Base-by-base conservation (phyloP, 2,113 vertebrate genomes). In the Notarius lentiginosus region DNA sequence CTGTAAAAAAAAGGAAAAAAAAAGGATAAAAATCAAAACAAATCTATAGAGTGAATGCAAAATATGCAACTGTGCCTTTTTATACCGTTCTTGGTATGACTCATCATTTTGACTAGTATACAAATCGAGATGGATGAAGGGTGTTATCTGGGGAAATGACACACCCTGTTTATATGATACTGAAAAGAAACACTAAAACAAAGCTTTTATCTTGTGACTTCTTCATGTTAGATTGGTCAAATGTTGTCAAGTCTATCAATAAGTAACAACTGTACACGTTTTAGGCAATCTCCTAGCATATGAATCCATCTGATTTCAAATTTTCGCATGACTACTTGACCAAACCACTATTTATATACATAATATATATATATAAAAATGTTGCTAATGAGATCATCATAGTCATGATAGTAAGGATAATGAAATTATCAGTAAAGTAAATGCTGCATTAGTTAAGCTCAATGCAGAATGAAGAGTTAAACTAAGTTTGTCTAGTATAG, bases 41-140 rank as follows among this genome's bases (percentile, higher is more conserved):
- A 89, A 92, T 94, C 93, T 91, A 95, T 96, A 95, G 96, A 95
- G 96, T 97, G 97, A 99, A 99, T 98, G 97, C 97, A 95, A 99
- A 96, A 97, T 97, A 98, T 98, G 98, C 98, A 99, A 98, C 96
- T 96, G 98, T 99, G 98, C 98, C 98, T 99, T 99, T 95, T 99
- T 99, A 97, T 99, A 99, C 96, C 97, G 94, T 90, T 84, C 94
- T 95, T 93, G 96, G 97, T 97, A 97, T 95, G 96, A 95, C 96
- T 95, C 93, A 94, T 94, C 93, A 94, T 96, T 94, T 94, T 96
- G 95, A 96, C 96, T 94, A 95, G 94, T 96, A 94, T 93, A 95
- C 93, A 96, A 94, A 87, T 87, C 93, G 95, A 96, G 93, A 95
- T 95, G 96, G 94, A 94, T 92, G 94, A 95, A 93, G 95, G 94